Evolutionary conservation across 2,113 vertebrate genomes (phyloP).

Genomic region (Semnornis frantzii): DNA sequence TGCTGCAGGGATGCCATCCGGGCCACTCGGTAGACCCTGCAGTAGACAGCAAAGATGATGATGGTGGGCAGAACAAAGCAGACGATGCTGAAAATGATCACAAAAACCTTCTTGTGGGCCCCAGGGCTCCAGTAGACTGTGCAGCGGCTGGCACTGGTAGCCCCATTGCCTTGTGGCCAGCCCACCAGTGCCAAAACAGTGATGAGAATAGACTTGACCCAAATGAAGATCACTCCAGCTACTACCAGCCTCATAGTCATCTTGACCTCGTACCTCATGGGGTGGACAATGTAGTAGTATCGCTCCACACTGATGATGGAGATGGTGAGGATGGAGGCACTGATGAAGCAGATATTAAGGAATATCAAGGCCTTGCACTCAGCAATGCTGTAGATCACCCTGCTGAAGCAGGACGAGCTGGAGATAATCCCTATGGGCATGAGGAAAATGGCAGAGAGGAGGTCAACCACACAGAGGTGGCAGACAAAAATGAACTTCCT

Average conservation of each 20-base stretch:
- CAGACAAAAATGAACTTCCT: constrained; percentile 89
- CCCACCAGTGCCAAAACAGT: constrained; percentile 79
- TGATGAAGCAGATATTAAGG: constrained; percentile 86
- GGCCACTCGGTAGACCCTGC: constrained; percentile 89
- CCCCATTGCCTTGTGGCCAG: constrained; percentile 76
- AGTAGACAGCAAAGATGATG: constrained; percentile 87
- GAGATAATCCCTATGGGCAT: constrained; percentile 91
- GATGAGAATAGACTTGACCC: constrained; percentile 82
- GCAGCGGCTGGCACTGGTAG: constrained; percentile 81
- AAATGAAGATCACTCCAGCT: constrained; percentile 80
- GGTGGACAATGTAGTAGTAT: constrained; percentile 92
- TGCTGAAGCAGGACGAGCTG: constrained; percentile 83
- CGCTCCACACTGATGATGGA: constrained; percentile 91
- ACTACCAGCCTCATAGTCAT: constrained; percentile 85
- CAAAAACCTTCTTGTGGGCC: constrained; percentile 78
- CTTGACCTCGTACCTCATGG: constrained; percentile 89
- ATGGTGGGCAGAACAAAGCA: constrained; percentile 86
- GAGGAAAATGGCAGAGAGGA: constrained; percentile 88
- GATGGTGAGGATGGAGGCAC: constrained; percentile 90
- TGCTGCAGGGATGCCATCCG: constrained; percentile 83
- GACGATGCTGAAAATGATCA: constrained; percentile 81
- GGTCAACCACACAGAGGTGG: constrained; percentile 90
- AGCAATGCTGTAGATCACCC: constrained; percentile 79
- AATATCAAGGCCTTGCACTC: constrained; percentile 87
- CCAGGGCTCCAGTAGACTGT: constrained; percentile 82